Conservation (phyloP, 2,113 vertebrate species). For the Sialia sialis region DNA sequence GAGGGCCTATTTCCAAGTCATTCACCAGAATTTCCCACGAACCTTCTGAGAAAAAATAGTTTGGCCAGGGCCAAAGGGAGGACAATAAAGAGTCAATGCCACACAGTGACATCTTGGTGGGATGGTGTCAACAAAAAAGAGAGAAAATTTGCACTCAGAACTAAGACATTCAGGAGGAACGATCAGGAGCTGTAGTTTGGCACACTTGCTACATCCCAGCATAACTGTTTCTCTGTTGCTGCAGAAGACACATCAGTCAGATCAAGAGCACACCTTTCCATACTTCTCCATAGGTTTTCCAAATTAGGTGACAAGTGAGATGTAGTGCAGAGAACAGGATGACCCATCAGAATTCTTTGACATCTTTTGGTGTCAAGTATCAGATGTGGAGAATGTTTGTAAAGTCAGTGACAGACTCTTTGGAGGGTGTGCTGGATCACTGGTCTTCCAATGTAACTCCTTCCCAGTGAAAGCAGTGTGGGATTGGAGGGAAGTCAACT, state of each 20-base stretch:
- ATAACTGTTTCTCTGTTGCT: not conserved
- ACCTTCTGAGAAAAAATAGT: not conserved
- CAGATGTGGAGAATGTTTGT: not conserved
- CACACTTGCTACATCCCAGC: not conserved
- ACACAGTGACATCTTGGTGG: not conserved
- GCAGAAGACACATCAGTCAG: not conserved
- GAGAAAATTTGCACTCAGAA: not conserved
- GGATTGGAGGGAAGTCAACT: not conserved
- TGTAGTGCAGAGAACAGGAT: not conserved
- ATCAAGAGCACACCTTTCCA: not conserved
- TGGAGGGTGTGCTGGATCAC: not conserved
- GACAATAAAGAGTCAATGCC: not conserved
- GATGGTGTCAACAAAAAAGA: not conserved
- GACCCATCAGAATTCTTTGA: not conserved
- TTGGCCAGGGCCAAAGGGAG: not conserved
- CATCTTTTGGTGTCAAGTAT: not conserved
- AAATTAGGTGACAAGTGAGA: not conserved
- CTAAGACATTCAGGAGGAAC: not conserved
- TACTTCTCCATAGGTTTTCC: not conserved
- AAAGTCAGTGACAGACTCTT: not conserved
- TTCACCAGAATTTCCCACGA: not conserved
- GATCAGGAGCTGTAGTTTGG: not conserved
- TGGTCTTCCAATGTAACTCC: not conserved
- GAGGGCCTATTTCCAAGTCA: not conserved
- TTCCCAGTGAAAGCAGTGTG: not conserved